Percentiles rank a stretch among this genome's conserved stretches.
phyloP scores from a whole-genome alignment of 2,888 invertebrate species.

The Amblyjoppa proteus region DNA sequence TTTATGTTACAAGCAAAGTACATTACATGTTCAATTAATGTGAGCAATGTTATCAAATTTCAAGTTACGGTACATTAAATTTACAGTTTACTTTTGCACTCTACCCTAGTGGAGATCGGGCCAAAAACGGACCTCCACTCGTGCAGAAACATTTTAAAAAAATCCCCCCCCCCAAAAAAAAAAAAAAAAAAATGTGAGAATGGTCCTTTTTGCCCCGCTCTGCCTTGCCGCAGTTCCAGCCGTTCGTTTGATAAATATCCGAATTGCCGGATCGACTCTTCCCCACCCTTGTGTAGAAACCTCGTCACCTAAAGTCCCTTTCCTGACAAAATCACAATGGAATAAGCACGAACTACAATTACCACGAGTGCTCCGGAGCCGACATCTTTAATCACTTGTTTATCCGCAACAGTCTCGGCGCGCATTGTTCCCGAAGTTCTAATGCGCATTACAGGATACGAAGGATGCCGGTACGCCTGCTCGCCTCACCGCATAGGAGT shows the following conservation, averaged over 20 bases:
- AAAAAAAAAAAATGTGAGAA: too few relatives aligned
- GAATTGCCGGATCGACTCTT: constrained; percentile 9
- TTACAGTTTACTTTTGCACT: too few relatives aligned
- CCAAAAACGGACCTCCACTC: too few relatives aligned
- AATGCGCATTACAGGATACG: not conserved
- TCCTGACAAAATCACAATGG: not conserved
- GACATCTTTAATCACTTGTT: constrained; percentile 21
- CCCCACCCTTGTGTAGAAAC: not conserved
- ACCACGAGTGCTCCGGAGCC: constrained; percentile 2
- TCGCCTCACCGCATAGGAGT: constrained; percentile 4
- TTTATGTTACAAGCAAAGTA: too few relatives aligned
- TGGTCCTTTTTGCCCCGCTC: too few relatives aligned
- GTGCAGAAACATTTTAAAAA: too few relatives aligned
- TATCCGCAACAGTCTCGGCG: not conserved
- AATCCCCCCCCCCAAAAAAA: too few relatives aligned
- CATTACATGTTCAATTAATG: too few relatives aligned
- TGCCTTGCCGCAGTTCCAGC: not conserved
- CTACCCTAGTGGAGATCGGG: too few relatives aligned
- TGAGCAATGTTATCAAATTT: too few relatives aligned
- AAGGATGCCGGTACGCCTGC: not conserved
- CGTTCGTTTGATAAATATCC: constrained; percentile 34
- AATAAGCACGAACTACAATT: constrained; percentile 22
- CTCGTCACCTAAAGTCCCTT: not conserved
- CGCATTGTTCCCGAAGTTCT: not conserved
- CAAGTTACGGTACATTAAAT: too few relatives aligned